Percentiles rank a stretch among this genome's conserved stretches.
Conservation (phyloP, 1,140 invertebrate genomes). For the Cylas formicarius region DNA sequence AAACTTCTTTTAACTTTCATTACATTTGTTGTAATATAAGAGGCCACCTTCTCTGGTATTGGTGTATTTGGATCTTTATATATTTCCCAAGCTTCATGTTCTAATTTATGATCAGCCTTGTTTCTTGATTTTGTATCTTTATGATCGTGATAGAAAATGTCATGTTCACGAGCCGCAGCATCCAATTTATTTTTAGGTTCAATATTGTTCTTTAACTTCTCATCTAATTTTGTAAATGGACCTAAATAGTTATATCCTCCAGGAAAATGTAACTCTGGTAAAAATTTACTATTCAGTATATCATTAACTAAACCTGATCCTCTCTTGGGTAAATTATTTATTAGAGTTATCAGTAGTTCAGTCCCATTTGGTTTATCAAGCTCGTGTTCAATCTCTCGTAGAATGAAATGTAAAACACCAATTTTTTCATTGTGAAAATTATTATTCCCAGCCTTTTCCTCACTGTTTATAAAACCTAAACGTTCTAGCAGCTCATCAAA, state of each 20-base stretch:
- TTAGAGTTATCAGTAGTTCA: no score
- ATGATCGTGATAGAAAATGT: slow-evolving; percentile 19
- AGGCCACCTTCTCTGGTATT: slow-evolving; percentile 9
- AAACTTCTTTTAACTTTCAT: slow-evolving; percentile 16
- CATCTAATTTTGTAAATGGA: slow-evolving; percentile 41
- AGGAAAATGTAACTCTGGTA: slow-evolving; percentile 43
- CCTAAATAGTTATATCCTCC: slow-evolving; percentile 44
- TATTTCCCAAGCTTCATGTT: slow-evolving; percentile 14
- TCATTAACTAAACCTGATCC: slow-evolving; percentile 30
- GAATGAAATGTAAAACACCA: slow-evolving; percentile 16
- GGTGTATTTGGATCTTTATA: slow-evolving; percentile 1
- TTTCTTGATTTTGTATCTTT: no score
- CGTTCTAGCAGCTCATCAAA: slow-evolving; percentile 30
- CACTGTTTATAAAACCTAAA: slow-evolving; percentile 22
- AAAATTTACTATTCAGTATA: slow-evolving; percentile 41
- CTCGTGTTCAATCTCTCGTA: slow-evolving; percentile 16
- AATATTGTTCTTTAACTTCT: slow-evolving; percentile 40
- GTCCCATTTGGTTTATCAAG: slow-evolving; percentile 16
- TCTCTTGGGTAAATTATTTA: no score
- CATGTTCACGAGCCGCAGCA: slow-evolving; percentile 40
- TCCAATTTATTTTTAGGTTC: slow-evolving; percentile 42
- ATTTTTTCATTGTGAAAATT: slow-evolving; percentile 20
- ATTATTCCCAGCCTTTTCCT: slow-evolving; percentile 26
- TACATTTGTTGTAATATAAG: slow-evolving; percentile 13
- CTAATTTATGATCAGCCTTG: slow-evolving; percentile 6